A percentile compares a stretch with the other conserved stretches of the same genome.
Conservation (phyloP, 2,797 vertebrate genomes). For the Phataginus tetradactyla region DNA sequence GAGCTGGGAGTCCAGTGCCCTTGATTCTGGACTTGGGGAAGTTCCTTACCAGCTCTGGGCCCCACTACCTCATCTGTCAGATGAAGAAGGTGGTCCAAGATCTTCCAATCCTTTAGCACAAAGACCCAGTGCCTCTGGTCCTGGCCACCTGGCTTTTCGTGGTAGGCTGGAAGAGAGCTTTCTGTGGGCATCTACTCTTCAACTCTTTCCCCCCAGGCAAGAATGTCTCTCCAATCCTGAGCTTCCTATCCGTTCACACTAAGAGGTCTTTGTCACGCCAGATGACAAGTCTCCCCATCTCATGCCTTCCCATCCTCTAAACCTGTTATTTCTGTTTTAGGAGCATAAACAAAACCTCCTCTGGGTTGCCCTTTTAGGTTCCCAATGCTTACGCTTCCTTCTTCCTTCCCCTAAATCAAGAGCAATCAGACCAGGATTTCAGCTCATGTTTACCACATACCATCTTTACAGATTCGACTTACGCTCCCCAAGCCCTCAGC, state of each 20-base stretch:
- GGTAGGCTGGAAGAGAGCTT: background rate
- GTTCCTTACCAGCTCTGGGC: background rate
- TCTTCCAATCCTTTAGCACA: background rate
- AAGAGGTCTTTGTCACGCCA: too few species aligned
- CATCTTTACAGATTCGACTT: background rate
- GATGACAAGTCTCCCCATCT: background rate
- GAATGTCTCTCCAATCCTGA: background rate
- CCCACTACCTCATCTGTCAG: background rate
- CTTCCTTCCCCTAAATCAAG: background rate
- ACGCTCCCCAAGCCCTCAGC: background rate
- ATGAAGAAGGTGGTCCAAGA: background rate
- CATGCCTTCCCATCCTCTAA: background rate
- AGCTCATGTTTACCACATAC: background rate
- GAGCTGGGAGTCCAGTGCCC: too few species aligned
- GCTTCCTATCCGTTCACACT: background rate
- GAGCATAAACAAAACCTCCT: background rate
- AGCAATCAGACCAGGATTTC: background rate
- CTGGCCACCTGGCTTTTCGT: background rate
- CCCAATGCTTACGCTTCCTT: background rate
- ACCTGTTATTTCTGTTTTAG: background rate
- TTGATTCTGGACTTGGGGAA: background rate
- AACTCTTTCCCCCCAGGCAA: background rate
- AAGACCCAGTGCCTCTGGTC: background rate
- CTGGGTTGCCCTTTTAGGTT: background rate
- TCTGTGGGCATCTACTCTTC: background rate